Evolutionary conservation across 1,140 invertebrate species (phyloP).

Genomic region (Coptotermes formosanus): DNA sequence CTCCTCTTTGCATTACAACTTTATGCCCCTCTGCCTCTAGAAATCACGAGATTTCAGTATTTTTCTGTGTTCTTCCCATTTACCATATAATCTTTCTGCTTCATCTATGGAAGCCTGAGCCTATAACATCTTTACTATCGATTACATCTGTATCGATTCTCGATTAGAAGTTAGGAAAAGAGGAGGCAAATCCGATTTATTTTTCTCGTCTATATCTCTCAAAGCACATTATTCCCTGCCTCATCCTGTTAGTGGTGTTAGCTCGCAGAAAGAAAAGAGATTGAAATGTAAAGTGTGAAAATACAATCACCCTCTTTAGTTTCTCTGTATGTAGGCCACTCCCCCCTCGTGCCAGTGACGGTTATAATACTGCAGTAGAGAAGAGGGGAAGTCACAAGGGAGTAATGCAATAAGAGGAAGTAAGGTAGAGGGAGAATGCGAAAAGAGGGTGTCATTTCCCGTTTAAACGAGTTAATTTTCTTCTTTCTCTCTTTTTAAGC

Average conservation of each 20-base stretch:
- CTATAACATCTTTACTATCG: neutral
- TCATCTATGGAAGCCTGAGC: neutral
- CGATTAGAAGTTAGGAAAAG: neutral
- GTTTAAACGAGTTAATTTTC: conserved; percentile 10
- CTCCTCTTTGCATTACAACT: neutral
- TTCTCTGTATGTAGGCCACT: neutral
- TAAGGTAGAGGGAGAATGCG: neutral
- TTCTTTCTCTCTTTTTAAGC: conserved; percentile 36
- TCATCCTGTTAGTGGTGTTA: neutral
- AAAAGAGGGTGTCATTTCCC: neutral
- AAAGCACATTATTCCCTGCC: neutral
- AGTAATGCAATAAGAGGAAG: neutral
- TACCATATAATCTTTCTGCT: neutral
- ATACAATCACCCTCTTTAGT: neutral
- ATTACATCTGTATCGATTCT: neutral
- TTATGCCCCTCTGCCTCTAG: neutral
- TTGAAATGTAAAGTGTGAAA: neutral
- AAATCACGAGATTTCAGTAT: neutral
- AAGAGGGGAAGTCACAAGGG: neutral
- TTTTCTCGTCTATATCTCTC: neutral
- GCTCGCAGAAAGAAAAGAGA: neutral
- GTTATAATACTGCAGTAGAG: neutral
- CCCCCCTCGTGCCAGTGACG: neutral
- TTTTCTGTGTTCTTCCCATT: neutral
- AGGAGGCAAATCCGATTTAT: neutral